Evolutionary conservation across 2,113 vertebrate genomes (phyloP).

Genomic region (rabbit (Oryctolagus cuniculus)): mOryCun1.1 NC_091432.1:48278001-48278500

Average conservation of each 20-base stretch:
- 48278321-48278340: not conserved
- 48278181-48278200: slow-evolving; percentile 37
- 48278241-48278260: slow-evolving; percentile 95
- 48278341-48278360: not conserved
- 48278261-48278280: slow-evolving; percentile 98
- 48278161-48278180: not conserved
- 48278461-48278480: not conserved
- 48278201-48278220: slow-evolving; percentile 99
- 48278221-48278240: slow-evolving; percentile 98
- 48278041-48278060: not conserved
- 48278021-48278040: not conserved
- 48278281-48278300: slow-evolving; percentile 98
- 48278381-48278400: not conserved
- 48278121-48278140: not conserved
- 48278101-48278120: not conserved
- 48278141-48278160: not conserved
- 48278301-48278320: slow-evolving; percentile 88
- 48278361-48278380: not conserved
- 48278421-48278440: slow-evolving; percentile 21
- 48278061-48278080: not conserved
- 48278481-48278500: not conserved
- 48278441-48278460: slow-evolving; percentile 51
- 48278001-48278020: not conserved
- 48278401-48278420: slow-evolving; percentile 1
- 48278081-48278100: not conserved